Evolutionary conservation across 2,888 invertebrate species (phyloP), one percentile per base, ranked within the genome.

Genomic region (Tinea trinotella): DNA sequence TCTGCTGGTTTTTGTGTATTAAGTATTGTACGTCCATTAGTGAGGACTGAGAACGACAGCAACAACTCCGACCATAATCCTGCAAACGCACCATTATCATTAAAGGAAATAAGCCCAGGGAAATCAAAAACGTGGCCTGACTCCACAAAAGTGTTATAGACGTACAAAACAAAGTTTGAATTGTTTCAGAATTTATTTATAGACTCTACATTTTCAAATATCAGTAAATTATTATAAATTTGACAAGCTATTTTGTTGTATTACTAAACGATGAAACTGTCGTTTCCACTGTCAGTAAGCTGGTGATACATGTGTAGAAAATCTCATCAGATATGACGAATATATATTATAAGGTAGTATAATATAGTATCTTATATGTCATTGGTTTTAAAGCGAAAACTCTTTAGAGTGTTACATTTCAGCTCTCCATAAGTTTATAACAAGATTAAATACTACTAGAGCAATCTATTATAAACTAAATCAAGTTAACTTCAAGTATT

Each of bases 21-120:
- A 49, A 95, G 76, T 59, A 95, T 94, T 60, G 91, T 91, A 61
- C 89, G 88, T 3, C 93, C 92, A 69, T 95, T 95, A 6, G 88
- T 88, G 57, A 92, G 80, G 36, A 92, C 89, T 10, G 93, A 93
- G 76, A 95, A 95, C 20, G 92, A 91, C 57, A 94, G 71, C 57
- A 95, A 72, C 56, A 93, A 70, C 65, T 88, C 89, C 34, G 90
- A 73, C 74, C 86, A 82, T 44, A 88, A 68, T 57, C 88, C 91
- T 91, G 72, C 56, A 74, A 76, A 1, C 13, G 40, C n/a, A 12
- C 40, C 40, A 40, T 15, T 40, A 40, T 40, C 40, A 40, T 40
- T 40, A 40, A 40, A 40, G 40, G 2, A 40, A 40, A 40, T 40
- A 40, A 4, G 13, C 40, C 13, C 13, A 40, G 40, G 40, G 40